A percentile compares a stretch with the other conserved stretches of the same genome.
Conservation (phyloP, 2,113 vertebrate genomes). For the Symphodus melops region DNA sequence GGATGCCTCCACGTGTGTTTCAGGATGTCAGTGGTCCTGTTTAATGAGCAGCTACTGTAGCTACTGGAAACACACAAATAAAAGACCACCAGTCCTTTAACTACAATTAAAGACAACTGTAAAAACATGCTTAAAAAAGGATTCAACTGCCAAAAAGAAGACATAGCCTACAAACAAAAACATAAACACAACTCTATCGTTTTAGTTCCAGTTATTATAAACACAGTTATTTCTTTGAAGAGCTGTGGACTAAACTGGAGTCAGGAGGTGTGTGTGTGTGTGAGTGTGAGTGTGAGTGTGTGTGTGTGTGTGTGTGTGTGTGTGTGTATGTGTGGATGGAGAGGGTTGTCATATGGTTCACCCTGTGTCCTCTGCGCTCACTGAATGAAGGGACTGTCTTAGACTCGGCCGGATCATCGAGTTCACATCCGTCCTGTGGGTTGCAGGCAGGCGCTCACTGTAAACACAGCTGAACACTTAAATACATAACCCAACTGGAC, state of each 20-base stretch:
- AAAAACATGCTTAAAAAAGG: too few species aligned
- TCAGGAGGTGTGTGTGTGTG: constrained; percentile 43
- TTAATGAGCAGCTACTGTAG: too few species aligned
- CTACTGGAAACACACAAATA: too few species aligned
- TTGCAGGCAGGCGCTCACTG: constrained; percentile 16
- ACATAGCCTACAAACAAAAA: too few species aligned
- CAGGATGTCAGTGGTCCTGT: too few species aligned
- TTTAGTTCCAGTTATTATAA: too few species aligned
- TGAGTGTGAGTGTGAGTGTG: constrained; percentile 4
- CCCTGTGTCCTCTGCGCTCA: constrained; percentile 31
- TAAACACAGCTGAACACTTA: constrained; percentile 39
- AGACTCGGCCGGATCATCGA: constrained; percentile 45
- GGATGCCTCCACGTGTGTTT: too few species aligned
- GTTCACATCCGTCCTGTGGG: constrained; percentile 50
- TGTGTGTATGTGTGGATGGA: constrained; percentile 30
- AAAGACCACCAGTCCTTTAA: too few species aligned
- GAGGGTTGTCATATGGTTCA: constrained; percentile 34
- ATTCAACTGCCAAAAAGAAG: too few species aligned
- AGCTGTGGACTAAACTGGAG: constrained; percentile 28
- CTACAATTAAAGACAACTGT: too few species aligned
- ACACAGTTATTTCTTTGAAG: not conserved
- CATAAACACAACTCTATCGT: too few species aligned
- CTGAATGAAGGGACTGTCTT: constrained; percentile 69
- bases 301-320: constrained; percentile 19
- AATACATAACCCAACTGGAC: not conserved